Evolutionary conservation across 1,140 invertebrate species (phyloP).

Genomic region (Lepidurus couesii): DNA sequence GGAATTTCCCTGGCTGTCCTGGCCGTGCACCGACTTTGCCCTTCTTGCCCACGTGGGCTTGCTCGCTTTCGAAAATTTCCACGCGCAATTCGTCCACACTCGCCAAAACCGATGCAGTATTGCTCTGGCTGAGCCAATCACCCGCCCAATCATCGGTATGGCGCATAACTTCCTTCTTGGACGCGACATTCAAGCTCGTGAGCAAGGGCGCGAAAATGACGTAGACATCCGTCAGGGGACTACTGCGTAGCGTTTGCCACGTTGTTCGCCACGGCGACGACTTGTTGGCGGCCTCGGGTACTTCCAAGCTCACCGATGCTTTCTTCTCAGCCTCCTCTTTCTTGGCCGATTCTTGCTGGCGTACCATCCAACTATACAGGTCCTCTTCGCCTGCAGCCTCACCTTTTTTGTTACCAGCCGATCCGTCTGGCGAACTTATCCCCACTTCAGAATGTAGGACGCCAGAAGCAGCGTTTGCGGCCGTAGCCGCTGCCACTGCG

Average conservation of each 20-base stretch:
- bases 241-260: constrained; percentile 23
- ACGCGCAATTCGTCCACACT: constrained; percentile 33
- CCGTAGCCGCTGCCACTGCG: neutral
- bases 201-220: constrained; percentile 85
- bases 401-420: constrained; percentile 2
- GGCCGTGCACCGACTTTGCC: constrained; percentile 10
- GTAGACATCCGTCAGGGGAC: constrained; percentile 70
- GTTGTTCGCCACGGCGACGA: neutral
- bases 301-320: neutral
- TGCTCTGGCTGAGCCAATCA: constrained; percentile 24
- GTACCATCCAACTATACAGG: constrained; percentile 91
- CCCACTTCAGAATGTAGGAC: constrained; percentile 37
- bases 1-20: constrained; percentile 47
- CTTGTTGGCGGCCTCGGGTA: constrained; percentile 26
- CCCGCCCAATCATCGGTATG: neutral
- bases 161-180: neutral
- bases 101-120: constrained; percentile 28
- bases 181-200: constrained; percentile 56
- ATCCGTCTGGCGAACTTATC: constrained; percentile 30
- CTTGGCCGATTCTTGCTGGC: constrained; percentile 63
- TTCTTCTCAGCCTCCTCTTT: neutral
- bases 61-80: constrained; percentile 34
- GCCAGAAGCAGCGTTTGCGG: neutral
- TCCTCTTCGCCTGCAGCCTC: constrained; percentile 55
- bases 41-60: neutral